phyloP scores from a whole-genome alignment of 2,113 vertebrate species.

The Epinephelus fuscoguttatus region DNA sequence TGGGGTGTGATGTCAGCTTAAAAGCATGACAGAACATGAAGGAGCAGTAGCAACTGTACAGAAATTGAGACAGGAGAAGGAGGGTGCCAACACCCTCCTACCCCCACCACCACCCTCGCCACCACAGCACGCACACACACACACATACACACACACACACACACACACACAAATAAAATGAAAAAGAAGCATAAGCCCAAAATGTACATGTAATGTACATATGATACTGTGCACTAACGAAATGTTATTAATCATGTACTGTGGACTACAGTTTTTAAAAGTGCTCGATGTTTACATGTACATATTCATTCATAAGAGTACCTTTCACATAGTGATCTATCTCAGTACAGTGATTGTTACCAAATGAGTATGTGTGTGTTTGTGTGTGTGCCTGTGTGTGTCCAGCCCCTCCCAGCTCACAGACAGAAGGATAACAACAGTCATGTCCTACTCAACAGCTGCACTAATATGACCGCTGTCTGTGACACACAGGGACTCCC shows the following conservation, averaged over 20 bases:
- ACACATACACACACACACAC: constrained; percentile 3
- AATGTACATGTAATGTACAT: constrained; percentile 13
- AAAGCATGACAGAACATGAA: constrained; percentile 83
- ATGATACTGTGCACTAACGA: not conserved
- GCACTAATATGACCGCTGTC: constrained; percentile 80
- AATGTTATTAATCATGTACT: not conserved
- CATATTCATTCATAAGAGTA: constrained; percentile 23
- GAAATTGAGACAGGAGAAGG: constrained; percentile 75
- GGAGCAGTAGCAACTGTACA: constrained; percentile 84
- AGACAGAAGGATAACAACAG: constrained; percentile 83
- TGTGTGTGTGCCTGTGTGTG: constrained; percentile 55
- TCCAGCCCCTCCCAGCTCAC: constrained; percentile 70
- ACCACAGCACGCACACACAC: not conserved
- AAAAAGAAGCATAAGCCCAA: not conserved
- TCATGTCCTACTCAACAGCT: constrained; percentile 81
- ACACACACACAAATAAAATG: constrained; percentile 6
- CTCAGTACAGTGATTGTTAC: constrained; percentile 24
- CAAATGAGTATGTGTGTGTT: constrained; percentile 41
- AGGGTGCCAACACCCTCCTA: constrained; percentile 44
- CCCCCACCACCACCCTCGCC: not conserved
- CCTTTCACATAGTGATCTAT: not conserved
- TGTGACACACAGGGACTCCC: constrained; percentile 78
- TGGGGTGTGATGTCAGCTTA: constrained; percentile 83
- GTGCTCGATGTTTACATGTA: not conserved
- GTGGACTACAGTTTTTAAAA: not conserved